These are phyloP conservation scores for Eupsilia transversa DNA, from an alignment of 2,888 invertebrate genomes.

Conservation along the genomic window DNA sequence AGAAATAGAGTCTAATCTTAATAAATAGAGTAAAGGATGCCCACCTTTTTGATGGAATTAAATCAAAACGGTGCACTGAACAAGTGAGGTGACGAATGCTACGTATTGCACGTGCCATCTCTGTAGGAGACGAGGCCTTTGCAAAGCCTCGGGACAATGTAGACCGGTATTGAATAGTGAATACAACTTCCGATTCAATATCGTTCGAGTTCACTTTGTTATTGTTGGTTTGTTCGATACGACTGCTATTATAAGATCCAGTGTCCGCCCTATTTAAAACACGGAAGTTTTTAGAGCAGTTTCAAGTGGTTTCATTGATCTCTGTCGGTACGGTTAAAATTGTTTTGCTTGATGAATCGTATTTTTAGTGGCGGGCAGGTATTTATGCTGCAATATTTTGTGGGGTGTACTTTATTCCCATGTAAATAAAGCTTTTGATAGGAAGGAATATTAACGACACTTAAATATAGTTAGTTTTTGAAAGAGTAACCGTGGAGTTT, in stretches of 20 bases:
- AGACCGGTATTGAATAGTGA: conserved; percentile 28
- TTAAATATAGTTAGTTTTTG: neutral
- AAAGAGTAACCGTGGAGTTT: neutral
- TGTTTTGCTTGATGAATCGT: conserved; percentile 31
- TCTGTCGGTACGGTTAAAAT: conserved; percentile 27
- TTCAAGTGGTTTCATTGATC: conserved; percentile 54
- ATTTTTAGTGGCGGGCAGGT: conserved; percentile 12
- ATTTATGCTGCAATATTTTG: conserved; percentile 4
- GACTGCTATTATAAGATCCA: conserved; percentile 47
- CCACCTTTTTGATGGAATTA: neutral
- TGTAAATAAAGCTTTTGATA: neutral
- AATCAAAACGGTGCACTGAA: neutral
- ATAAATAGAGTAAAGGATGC: too few relatives aligned
- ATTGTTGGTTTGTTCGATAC: conserved; percentile 38
- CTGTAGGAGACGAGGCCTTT: neutral
- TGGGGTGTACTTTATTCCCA: neutral
- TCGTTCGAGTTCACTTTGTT: conserved; percentile 35
- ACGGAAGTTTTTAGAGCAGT: conserved; percentile 43
- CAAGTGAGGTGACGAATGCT: neutral
- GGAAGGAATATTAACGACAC: neutral
- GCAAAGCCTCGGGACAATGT: conserved; percentile 2
- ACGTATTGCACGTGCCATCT: neutral
- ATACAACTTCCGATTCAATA: conserved; percentile 47
- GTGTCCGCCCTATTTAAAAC: conserved; percentile 32
- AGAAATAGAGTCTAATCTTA: too few relatives aligned